Evolutionary conservation across 53 echinoderm and acorn worm species (phyloP).

Genomic region (Echinometra lucunter): DNA sequence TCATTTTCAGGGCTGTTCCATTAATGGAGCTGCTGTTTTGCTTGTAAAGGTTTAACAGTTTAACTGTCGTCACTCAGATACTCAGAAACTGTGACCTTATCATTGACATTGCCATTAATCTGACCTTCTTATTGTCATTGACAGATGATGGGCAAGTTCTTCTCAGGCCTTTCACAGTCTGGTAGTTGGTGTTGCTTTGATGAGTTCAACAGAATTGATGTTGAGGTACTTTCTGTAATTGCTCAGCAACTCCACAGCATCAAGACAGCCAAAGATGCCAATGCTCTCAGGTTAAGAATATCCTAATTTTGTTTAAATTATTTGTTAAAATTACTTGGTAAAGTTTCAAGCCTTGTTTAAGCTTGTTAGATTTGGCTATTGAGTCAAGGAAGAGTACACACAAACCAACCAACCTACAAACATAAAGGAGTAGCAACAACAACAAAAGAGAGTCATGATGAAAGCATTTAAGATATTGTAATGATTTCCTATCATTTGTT

Average conservation of each 20-base stretch:
- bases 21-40: conserved; percentile 89
- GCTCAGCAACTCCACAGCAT: conserved; percentile 99
- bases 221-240: conserved; percentile 96
- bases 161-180: conserved; percentile 96
- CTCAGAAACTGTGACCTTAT: conserved; percentile 76
- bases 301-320: too few relatives aligned
- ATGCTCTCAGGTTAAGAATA: conserved; percentile 84
- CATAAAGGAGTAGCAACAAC: too few relatives aligned
- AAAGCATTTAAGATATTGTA: too few relatives aligned
- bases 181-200: conserved; percentile 99
- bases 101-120: background rate
- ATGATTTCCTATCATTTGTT: too few relatives aligned
- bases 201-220: conserved; percentile 99
- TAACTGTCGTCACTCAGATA: conserved; percentile 94
- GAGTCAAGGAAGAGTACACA: too few relatives aligned
- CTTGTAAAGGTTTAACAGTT: too few relatives aligned
- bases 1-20: conserved; percentile 95
- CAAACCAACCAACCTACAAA: too few relatives aligned
- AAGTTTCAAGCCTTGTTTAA: too few relatives aligned
- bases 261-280: conserved; percentile 97
- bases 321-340: too few relatives aligned
- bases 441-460: too few relatives aligned
- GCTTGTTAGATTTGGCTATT: too few relatives aligned
- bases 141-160: conserved; percentile 99
- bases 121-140: background rate